These are phyloP conservation scores for Muntiacus reevesi DNA, from an alignment of 2,113 vertebrate species.

Conservation along the genomic window DNA sequence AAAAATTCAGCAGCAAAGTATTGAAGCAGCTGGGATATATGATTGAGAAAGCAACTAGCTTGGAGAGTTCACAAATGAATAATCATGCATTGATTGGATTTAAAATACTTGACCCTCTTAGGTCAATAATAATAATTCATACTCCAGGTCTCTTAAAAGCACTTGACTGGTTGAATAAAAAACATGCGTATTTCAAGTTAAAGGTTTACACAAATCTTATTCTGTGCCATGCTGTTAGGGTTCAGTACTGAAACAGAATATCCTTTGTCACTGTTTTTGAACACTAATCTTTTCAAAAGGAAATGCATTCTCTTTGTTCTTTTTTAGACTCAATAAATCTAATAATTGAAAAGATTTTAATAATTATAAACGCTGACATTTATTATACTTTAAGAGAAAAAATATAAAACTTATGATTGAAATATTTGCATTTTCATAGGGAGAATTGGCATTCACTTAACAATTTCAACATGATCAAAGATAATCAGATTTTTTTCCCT, in stretches of 20 bases:
- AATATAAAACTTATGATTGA: background rate
- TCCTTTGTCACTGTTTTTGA: background rate
- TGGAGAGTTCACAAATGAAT: background rate
- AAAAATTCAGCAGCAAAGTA: background rate
- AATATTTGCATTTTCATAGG: background rate
- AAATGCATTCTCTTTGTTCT: background rate
- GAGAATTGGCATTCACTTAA: background rate
- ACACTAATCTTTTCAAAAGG: background rate
- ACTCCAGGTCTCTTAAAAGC: background rate
- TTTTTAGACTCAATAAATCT: background rate
- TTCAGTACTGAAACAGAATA: background rate
- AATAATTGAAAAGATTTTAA: background rate
- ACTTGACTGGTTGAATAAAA: background rate
- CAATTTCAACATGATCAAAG: background rate
- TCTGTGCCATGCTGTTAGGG: background rate
- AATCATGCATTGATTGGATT: background rate
- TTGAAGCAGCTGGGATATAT: background rate
- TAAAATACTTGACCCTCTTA: background rate
- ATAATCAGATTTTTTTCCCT: background rate
- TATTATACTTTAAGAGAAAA: background rate
- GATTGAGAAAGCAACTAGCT: background rate
- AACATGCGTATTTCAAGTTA: background rate
- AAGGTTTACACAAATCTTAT: background rate
- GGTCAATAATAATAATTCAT: background rate
- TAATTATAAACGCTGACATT: background rate